Percentiles rank a stretch among this genome's conserved stretches.
Conservation (phyloP, 2,888 invertebrate species). For the Serrognathus titanus region DNA sequence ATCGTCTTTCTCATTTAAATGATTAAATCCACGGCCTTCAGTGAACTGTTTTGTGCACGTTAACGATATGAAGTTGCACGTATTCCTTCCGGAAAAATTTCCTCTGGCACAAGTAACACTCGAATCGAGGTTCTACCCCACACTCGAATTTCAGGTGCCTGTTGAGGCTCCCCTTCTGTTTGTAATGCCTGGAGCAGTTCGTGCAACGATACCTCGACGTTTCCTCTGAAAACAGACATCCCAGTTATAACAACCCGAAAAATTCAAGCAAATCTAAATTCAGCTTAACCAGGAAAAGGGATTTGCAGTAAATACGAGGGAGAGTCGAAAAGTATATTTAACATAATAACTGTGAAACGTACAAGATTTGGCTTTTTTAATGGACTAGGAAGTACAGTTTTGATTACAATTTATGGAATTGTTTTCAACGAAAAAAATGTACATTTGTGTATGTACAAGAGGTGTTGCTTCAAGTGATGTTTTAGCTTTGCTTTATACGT, state of each 20-base stretch:
- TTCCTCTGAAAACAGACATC: background rate
- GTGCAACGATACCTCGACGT: constrained; percentile 6
- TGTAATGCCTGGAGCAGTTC: constrained; percentile 16
- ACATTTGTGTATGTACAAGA: background rate
- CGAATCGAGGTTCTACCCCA: constrained; percentile 15
- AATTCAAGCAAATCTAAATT: background rate
- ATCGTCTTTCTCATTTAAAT: background rate
- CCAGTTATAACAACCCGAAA: background rate
- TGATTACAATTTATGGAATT: too few species aligned
- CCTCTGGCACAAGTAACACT: constrained; percentile 9
- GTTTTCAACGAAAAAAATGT: background rate
- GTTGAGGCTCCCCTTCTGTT: constrained; percentile 8
- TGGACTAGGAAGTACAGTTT: background rate
- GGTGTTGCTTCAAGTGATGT: constrained; percentile 10
- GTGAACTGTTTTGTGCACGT: background rate
- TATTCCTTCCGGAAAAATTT: constrained; percentile 5
- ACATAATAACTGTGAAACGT: background rate
- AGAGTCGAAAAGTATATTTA: background rate
- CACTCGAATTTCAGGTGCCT: constrained; percentile 19
- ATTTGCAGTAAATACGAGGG: background rate
- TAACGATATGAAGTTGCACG: constrained; percentile 8
- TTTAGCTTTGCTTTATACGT: constrained; percentile 9
- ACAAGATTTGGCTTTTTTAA: background rate
- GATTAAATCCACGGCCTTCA: background rate
- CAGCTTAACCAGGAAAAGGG: background rate